Base-by-base conservation (phyloP, 2,113 vertebrate genomes). In the Hippocampus zosterae region DNA sequence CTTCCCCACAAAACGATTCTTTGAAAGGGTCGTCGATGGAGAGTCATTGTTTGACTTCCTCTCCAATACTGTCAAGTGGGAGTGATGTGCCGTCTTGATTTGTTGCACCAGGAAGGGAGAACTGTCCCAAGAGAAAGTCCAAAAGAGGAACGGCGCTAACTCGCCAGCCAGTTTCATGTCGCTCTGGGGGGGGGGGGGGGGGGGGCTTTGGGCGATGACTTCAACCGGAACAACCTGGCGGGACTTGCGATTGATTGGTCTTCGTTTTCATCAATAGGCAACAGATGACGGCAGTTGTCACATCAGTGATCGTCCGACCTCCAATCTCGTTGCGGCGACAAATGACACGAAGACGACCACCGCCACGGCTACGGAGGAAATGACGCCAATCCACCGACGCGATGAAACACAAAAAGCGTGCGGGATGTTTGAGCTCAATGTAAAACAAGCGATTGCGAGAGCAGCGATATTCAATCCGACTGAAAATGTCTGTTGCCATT, bases 21-120 rank as follows among this genome's bases (percentile, higher is more conserved):
- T 81, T 40, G 76, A 77, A 78, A 84, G 71, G 79, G 67, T 72
- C 69, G 73, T 82, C 80, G 78, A 79, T 81, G 82, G 81, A 80
- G 81, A 79, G 5, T 65, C 78, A 81, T 73, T 78, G 76, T 82
- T 76, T 5, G 78, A 73, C 41, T 76, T 82, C 68, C 50, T 40
- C 56, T 67, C 67, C 52, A 60, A 15, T 59, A 68, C 25, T 66
- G 63, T 65, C 62, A 33, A 48, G 72, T 76, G 75, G 57, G 70
- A 79, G 25, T 52, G 70, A 73, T 78, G 70, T 29, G 33, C 71
- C 56, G 61, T 65, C 70, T 76, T 65, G 67, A 69, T 81, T 81
- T 75, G 40, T 56, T 48, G 56, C 68, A 73, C 59, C 69, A 65
- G 53, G 52, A 79, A 62, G 8, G 60, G 48, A 73, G 66, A 65